Evolutionary conservation across 64 coral and sea anemone genomes (phyloP).

Genomic region (Stichodactyla helianthus): DNA sequence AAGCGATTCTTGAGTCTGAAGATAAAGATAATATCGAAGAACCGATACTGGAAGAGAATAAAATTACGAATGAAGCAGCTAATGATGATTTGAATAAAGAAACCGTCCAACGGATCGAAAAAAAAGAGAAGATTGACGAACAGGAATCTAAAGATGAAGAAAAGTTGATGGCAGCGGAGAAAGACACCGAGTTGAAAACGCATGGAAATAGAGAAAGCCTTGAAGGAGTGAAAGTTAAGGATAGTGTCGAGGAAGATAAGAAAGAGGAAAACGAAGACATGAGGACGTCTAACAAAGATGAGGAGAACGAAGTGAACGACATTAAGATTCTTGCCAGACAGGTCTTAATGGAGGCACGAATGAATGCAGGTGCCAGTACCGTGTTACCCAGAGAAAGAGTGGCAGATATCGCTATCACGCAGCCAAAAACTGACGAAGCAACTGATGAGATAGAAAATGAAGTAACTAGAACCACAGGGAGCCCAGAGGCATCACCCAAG

Average conservation of each 20-base stretch:
- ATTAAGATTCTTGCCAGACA: conserved; percentile 71
- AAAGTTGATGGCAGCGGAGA: background rate
- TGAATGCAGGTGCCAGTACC: conserved; percentile 82
- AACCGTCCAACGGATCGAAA: background rate
- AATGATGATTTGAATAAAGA: background rate
- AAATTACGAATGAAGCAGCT: background rate
- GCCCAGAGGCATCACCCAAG: background rate
- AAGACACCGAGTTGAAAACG: background rate
- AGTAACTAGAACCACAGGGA: background rate
- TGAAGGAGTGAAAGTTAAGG: background rate
- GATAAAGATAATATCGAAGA: background rate
- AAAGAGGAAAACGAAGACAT: background rate
- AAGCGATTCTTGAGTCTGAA: background rate
- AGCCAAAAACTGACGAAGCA: background rate
- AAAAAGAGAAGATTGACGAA: background rate
- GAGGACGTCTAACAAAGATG: background rate
- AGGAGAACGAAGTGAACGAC: background rate
- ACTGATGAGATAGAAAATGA: background rate
- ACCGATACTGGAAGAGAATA: background rate
- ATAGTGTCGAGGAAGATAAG: background rate
- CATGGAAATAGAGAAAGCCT: background rate
- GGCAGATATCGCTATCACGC: conserved; percentile 48
- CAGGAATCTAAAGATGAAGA: background rate
- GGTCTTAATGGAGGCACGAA: conserved; percentile 86
- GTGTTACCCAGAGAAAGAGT: conserved; percentile 75